phyloP scores from a whole-genome alignment of 2,888 invertebrate genomes.

The Epistrophe grossulariae region DNA sequence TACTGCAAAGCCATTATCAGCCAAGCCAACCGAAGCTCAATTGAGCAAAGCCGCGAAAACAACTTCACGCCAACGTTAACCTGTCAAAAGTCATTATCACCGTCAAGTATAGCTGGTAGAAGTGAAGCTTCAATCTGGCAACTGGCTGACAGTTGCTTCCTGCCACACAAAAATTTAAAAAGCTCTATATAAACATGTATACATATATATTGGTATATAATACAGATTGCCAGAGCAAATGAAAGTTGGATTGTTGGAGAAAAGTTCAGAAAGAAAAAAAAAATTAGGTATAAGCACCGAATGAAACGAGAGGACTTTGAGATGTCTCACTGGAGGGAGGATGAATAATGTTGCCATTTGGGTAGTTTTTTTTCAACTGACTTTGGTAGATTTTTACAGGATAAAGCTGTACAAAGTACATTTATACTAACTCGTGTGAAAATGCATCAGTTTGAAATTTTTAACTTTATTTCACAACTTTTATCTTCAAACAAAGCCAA shows the following conservation, averaged over 20 bases:
- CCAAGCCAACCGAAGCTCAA: constrained; percentile 64
- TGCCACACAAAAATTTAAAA: constrained; percentile 58
- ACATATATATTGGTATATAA: not conserved
- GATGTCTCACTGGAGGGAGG: constrained; percentile 4
- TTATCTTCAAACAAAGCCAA: too few species aligned
- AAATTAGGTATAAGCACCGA: not conserved
- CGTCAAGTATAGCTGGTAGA: constrained; percentile 64
- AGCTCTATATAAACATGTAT: constrained; percentile 3
- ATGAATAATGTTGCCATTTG: not conserved
- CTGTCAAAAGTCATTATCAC: constrained; percentile 75
- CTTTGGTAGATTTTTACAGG: not conserved
- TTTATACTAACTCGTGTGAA: too few species aligned
- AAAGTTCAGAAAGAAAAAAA: constrained; percentile 9
- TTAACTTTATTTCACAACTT: not conserved
- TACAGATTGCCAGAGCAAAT: constrained; percentile 43
- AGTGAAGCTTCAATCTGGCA: constrained; percentile 75
- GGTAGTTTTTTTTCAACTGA: not conserved
- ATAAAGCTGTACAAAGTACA: too few species aligned
- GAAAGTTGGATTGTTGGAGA: constrained; percentile 4
- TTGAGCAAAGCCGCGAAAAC: constrained; percentile 76
- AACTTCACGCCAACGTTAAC: constrained; percentile 74
- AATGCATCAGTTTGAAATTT: not conserved
- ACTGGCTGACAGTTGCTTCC: constrained; percentile 74
- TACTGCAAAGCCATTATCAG: constrained; percentile 16
- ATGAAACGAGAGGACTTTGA: constrained; percentile 1